These are phyloP conservation scores for Telmatochromis brichardi DNA, from an alignment of 2,113 vertebrate species.

Conservation along the genomic window DNA sequence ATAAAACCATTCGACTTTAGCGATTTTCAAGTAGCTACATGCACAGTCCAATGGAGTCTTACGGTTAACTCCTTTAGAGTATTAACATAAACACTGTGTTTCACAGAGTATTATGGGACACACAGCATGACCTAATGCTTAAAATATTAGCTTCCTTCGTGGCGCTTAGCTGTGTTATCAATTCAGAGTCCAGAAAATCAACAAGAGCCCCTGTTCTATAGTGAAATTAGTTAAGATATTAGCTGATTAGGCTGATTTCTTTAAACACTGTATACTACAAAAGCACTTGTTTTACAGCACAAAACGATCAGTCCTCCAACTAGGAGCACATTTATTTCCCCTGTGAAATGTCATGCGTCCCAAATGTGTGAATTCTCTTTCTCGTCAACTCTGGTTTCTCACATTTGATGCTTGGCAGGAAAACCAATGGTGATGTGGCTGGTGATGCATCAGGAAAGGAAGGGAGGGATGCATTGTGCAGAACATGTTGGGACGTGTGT, in stretches of 20 bases:
- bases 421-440: constrained; percentile 7
- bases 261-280: not conserved
- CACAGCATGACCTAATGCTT: not conserved
- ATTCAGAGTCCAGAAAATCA: not conserved
- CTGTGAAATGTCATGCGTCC: not conserved
- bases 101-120: not conserved
- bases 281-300: not conserved
- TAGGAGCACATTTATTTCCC: not conserved
- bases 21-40: not conserved
- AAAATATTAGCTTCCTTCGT: not conserved
- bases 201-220: not conserved
- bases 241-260: not conserved
- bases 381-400: constrained; percentile 12
- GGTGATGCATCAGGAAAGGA: constrained; percentile 15
- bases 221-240: not conserved
- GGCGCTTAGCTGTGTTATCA: not conserved
- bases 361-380: not conserved
- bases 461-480: constrained; percentile 47
- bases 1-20: not conserved
- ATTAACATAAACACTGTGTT: not conserved
- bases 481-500: constrained; percentile 66
- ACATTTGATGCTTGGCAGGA: not conserved
- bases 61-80: not conserved
- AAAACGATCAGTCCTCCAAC: not conserved
- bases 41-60: not conserved